Conservation (phyloP, 2,113 vertebrate genomes). For the Charina bottae region DNA sequence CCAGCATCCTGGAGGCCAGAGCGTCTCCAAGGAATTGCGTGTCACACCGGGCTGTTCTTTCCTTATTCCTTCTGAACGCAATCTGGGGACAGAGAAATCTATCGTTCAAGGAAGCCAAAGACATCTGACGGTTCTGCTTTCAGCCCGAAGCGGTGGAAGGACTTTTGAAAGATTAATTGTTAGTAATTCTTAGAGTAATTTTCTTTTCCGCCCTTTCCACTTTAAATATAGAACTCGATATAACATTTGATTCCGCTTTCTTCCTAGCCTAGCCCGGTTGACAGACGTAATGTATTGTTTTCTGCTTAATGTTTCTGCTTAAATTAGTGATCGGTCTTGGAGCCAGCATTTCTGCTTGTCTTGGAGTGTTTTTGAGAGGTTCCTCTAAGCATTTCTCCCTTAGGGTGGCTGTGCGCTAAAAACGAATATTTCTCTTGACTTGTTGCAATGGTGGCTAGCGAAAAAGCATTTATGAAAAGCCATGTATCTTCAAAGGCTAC, state of each 20-base stretch:
- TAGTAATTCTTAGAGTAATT: neutral
- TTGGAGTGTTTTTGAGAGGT: neutral
- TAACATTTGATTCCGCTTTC: neutral
- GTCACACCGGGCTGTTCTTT: slow-evolving; percentile 57
- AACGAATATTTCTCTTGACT: neutral
- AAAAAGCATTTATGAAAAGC: neutral
- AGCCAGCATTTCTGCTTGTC: neutral
- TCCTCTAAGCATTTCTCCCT: neutral
- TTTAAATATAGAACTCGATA: neutral
- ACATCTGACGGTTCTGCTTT: slow-evolving; percentile 42
- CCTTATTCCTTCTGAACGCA: slow-evolving; percentile 54
- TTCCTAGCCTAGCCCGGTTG: neutral
- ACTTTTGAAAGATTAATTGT: neutral
- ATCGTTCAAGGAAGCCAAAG: slow-evolving; percentile 50
- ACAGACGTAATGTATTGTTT: neutral
- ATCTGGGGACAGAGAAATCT: slow-evolving; percentile 47
- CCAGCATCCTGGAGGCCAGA: slow-evolving; percentile 37
- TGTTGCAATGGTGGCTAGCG: neutral
- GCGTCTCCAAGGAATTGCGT: slow-evolving; percentile 59
- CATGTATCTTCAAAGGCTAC: no score
- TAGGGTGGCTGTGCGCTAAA: neutral
- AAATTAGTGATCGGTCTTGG: neutral
- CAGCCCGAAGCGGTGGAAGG: slow-evolving; percentile 42
- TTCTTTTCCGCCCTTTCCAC: neutral
- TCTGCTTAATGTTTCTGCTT: neutral